Evolutionary conservation across 1,140 invertebrate genomes (phyloP), one percentile per base, ranked within the genome.

Genomic region (Meloidogyne chitwoodi): DNA sequence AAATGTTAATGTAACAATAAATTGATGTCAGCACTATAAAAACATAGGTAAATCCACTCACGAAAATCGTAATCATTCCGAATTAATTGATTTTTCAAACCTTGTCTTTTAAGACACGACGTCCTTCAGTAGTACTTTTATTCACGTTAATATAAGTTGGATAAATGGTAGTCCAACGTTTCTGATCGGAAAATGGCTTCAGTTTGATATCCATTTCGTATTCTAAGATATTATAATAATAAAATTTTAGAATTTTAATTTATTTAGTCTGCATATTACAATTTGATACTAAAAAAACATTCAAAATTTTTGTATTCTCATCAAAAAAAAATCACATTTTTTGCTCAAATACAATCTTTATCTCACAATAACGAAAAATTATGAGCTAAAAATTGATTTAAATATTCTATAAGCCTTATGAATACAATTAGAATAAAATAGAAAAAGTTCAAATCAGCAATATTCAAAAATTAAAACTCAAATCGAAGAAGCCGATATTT

Each of bases 91-190:
- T 19, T 41, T 70, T 27, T 56, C 16, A 75, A 82, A 90, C 91
- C 87, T 92, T 92, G 2, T 92, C 90, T 88, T 94, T 94, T 8
- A 92, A 88, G 27, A 99, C 88, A 80, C 92, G 91, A 29, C 96
- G 90, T 11, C 96, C 96, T 87, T 95, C 91, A 2, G 92, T 92
- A 34, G 93, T 85, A 0, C 93, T 94, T 88, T 94, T 96, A 84
- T 94, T 96, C 79, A 92, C 94, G 85, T 98, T 98, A 26, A 98
- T 90, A 83, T 98, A 98, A 0, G 93, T 92, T 61, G 96, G 96
- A 89, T 98, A 98, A 74, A 99, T 93, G 83, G 93, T 95, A 73
- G 97, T 91, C 95, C 95, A 98, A 84, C 95, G 78, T 5, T 65
- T 65, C 66, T 73, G 61, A 63, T 86, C 84, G 10, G 84, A 85